A percentile compares a stretch with the other conserved stretches of the same genome.
Conservation (phyloP, 1,140 invertebrate species). For the Cecropterus lyciades region DNA sequence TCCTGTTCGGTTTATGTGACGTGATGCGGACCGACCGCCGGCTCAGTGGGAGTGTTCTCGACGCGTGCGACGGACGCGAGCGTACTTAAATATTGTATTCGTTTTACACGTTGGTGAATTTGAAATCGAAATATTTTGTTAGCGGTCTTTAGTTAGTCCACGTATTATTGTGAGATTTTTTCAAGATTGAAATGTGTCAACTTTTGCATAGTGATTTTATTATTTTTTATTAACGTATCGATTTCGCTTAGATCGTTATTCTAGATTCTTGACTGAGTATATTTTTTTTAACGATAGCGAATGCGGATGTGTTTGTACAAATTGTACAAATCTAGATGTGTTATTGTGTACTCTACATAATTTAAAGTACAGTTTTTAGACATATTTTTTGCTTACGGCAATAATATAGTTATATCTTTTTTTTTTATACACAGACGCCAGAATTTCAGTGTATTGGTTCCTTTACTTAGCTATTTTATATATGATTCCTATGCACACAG, state of each 20-base stretch:
- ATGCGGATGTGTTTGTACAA: slow-evolving; percentile 74
- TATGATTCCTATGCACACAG: slow-evolving; percentile 83
- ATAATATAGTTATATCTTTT: slow-evolving; percentile 73
- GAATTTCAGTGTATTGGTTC: slow-evolving; percentile 81
- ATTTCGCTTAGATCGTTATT: slow-evolving; percentile 51
- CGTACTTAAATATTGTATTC: slow-evolving; percentile 52
- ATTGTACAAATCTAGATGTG: slow-evolving; percentile 78
- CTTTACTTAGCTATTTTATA: slow-evolving; percentile 82
- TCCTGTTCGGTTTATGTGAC: not conserved
- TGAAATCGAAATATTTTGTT: slow-evolving; percentile 63
- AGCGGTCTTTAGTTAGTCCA: slow-evolving; percentile 62
- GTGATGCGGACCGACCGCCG: slow-evolving; percentile 3
- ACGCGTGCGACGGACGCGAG: slow-evolving; percentile 36
- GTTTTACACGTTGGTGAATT: slow-evolving; percentile 56
- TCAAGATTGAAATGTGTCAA: slow-evolving; percentile 51
- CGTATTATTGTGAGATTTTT: slow-evolving; percentile 64
- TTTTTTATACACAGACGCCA: slow-evolving; percentile 73
- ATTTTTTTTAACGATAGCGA: slow-evolving; percentile 61
- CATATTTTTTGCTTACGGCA: slow-evolving; percentile 75
- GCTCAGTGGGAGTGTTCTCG: slow-evolving; percentile 14
- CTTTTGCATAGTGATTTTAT: slow-evolving; percentile 50
- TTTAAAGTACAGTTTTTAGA: slow-evolving; percentile 77
- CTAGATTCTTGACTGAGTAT: slow-evolving; percentile 66
- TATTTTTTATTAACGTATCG: slow-evolving; percentile 42
- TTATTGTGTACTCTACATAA: slow-evolving; percentile 76